These are phyloP conservation scores for Malachius bipustulatus DNA, from an alignment of 2,888 invertebrate species.

Conservation along the genomic window DNA sequence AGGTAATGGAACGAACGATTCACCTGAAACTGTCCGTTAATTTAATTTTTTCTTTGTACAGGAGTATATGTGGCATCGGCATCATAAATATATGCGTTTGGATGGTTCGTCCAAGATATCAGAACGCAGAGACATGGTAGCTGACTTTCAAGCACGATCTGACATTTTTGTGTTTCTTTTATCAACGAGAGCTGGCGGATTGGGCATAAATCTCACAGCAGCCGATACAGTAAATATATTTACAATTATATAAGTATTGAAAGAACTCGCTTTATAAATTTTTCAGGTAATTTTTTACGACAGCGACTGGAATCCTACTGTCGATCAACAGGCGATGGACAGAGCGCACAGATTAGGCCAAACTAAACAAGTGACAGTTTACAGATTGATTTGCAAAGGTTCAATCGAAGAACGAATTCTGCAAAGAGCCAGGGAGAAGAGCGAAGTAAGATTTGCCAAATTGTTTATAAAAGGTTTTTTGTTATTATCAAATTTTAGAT, in stretches of 20 bases:
- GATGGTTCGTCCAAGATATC: slow-evolving; percentile 95
- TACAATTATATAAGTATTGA: no score
- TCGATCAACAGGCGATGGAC: slow-evolving; percentile 97
- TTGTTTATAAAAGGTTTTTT: neutral
- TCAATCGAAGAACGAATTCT: slow-evolving; percentile 93
- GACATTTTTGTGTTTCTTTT: slow-evolving; percentile 92
- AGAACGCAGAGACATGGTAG: slow-evolving; percentile 92
- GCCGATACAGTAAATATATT: slow-evolving; percentile 93
- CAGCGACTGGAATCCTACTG: slow-evolving; percentile 96
- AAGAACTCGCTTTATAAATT: neutral
- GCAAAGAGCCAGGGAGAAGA: slow-evolving; percentile 86
- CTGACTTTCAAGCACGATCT: slow-evolving; percentile 84
- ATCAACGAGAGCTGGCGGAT: slow-evolving; percentile 86
- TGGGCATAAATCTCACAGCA: slow-evolving; percentile 91
- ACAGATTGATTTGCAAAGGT: slow-evolving; percentile 88
- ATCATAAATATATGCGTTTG: slow-evolving; percentile 88
- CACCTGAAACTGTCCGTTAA: slow-evolving; percentile 4
- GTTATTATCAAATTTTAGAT: slow-evolving; percentile 49
- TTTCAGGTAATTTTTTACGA: slow-evolving; percentile 91
- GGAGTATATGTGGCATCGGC: slow-evolving; percentile 96
- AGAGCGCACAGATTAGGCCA: slow-evolving; percentile 90
- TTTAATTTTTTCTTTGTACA: slow-evolving; percentile 30
- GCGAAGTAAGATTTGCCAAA: slow-evolving; percentile 54
- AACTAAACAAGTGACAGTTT: slow-evolving; percentile 93
- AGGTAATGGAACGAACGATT: slow-evolving; percentile 45